Percentiles rank a stretch among this genome's conserved stretches.
phyloP scores from a whole-genome alignment of 2,888 invertebrate genomes.

The Allophyes oxyacanthae region DNA sequence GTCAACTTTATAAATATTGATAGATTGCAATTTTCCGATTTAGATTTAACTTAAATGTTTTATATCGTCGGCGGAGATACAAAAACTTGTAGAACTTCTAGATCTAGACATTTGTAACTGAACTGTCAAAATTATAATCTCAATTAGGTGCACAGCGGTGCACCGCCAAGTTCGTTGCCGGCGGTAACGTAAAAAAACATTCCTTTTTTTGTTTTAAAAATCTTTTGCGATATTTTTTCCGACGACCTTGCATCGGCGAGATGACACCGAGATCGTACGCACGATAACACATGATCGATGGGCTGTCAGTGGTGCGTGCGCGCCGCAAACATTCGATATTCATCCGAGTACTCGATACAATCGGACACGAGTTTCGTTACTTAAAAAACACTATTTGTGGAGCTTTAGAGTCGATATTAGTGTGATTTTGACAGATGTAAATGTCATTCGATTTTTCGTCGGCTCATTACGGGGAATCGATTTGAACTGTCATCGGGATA shows the following conservation, averaged over 20 bases:
- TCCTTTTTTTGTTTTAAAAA: conserved; percentile 28
- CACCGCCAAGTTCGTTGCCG: conserved; percentile 24
- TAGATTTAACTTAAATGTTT: conserved; percentile 5
- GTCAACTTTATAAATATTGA: conserved; percentile 23
- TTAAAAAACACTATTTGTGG: conserved; percentile 54
- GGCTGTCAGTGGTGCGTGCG: conserved; percentile 68
- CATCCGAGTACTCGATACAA: conserved; percentile 63
- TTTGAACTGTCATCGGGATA: conserved; percentile 67
- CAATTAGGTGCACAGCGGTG: conserved; percentile 42
- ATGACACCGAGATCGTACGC: conserved; percentile 68
- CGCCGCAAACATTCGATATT: conserved; percentile 60
- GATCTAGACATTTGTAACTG: conserved; percentile 31
- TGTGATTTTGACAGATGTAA: conserved; percentile 57
- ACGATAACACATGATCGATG: conserved; percentile 75
- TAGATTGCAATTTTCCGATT: conserved; percentile 18
- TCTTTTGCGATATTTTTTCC: conserved; percentile 49
- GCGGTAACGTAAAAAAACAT: conserved; percentile 38
- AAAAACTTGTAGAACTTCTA: conserved; percentile 33
- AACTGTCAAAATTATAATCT: conserved; percentile 46
- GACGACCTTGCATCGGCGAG: conserved; percentile 70
- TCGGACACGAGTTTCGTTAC: conserved; percentile 56
- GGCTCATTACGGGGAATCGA: conserved; percentile 67
- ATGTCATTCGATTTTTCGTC: conserved; percentile 66
- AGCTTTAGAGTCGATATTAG: conserved; percentile 53
- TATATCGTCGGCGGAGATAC: neutral